phyloP scores from a whole-genome alignment of 2,888 invertebrate genomes.

The Eupeodes luniger region DNA sequence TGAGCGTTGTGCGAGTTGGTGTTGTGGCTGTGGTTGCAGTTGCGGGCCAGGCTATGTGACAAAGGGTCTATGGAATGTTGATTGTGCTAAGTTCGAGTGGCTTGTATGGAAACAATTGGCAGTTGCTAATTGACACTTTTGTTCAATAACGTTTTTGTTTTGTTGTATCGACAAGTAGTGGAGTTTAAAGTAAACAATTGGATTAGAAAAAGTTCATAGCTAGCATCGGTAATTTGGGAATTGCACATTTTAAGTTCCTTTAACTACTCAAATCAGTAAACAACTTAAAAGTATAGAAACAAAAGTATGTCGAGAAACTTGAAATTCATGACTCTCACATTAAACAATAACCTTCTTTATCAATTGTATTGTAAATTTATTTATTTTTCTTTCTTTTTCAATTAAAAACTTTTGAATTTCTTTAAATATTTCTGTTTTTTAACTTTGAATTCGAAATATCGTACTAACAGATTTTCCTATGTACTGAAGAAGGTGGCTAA shows the following conservation, averaged over 20 bases:
- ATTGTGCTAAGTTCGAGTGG: slow-evolving; percentile 71
- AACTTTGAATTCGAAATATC: too few species aligned
- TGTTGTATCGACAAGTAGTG: not conserved
- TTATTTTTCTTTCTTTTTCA: too few species aligned
- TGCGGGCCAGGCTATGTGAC: slow-evolving; percentile 28
- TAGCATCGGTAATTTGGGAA: not conserved
- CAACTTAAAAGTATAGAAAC: too few species aligned
- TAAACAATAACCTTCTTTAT: too few species aligned
- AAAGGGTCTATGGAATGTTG: slow-evolving; percentile 69
- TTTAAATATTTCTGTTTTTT: too few species aligned
- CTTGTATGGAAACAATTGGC: slow-evolving; percentile 70
- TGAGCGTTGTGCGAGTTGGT: slow-evolving; percentile 16
- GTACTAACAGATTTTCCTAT: too few species aligned
- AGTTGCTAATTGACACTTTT: slow-evolving; percentile 76
- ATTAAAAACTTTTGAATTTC: too few species aligned
- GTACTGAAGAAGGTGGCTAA: too few species aligned
- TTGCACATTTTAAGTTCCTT: not conserved
- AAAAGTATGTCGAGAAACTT: too few species aligned
- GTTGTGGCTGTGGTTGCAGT: not conserved
- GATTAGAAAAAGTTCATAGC: not conserved
- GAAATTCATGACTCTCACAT: too few species aligned
- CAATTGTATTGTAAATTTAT: too few species aligned
- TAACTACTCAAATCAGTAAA: too few species aligned
- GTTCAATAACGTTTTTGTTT: slow-evolving; percentile 44
- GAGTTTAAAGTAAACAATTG: not conserved